phyloP scores from a whole-genome alignment of 2,888 invertebrate genomes.

The Drosophila emarginata region DNA sequence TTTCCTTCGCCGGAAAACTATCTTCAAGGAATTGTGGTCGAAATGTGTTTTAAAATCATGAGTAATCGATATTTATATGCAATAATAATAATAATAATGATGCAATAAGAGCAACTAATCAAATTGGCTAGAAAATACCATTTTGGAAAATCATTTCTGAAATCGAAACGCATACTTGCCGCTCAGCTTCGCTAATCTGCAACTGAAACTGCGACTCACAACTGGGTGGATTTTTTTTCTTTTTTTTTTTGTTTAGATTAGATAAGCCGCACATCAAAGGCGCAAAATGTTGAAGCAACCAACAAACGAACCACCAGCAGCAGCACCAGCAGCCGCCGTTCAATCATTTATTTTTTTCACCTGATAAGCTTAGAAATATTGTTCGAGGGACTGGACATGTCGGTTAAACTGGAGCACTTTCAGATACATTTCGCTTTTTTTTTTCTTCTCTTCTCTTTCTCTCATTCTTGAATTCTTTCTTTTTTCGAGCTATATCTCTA shows the following conservation, averaged over 20 bases:
- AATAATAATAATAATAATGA: too few species aligned
- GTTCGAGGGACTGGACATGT: neutral
- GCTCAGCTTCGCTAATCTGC: constrained; percentile 63
- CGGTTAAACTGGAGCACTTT: constrained; percentile 14
- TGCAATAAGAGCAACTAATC: too few species aligned
- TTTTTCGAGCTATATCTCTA: constrained; percentile 31
- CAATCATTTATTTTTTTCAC: constrained; percentile 36
- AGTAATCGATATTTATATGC: neutral
- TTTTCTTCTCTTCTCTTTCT: neutral
- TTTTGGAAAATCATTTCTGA: neutral
- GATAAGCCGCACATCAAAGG: constrained; percentile 7
- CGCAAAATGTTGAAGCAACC: constrained; percentile 29
- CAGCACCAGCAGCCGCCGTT: constrained; percentile 29
- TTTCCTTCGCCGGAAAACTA: neutral
- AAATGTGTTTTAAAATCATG: neutral
- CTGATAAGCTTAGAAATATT: constrained; percentile 28
- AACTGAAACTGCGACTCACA: neutral
- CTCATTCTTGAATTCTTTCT: too few species aligned
- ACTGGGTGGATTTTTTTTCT: neutral
- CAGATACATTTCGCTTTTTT: neutral
- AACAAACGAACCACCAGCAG: constrained; percentile 13
- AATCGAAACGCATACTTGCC: constrained; percentile 10
- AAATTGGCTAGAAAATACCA: neutral
- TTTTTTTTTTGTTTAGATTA: neutral
- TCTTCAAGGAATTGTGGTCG: neutral